phyloP scores from a whole-genome alignment of 2,888 invertebrate genomes.

The Drosophila setosimentum region DNA sequence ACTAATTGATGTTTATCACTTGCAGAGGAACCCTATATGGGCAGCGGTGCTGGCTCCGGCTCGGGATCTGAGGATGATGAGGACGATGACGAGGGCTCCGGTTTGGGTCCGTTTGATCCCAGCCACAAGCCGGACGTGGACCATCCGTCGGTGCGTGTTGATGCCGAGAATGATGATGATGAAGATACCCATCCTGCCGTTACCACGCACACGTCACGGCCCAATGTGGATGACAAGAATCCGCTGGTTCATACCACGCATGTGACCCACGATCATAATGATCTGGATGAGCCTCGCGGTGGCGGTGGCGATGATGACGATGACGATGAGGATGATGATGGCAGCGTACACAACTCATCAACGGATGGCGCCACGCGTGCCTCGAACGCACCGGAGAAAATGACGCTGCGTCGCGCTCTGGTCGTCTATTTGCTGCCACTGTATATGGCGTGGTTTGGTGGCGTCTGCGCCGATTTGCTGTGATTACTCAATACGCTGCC shows the following conservation, averaged over 20 bases:
- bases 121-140: slow-evolving; percentile 82
- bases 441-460: slow-evolving; percentile 93
- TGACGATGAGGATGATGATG: slow-evolving; percentile 40
- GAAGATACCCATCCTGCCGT: slow-evolving; percentile 69
- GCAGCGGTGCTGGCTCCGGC: slow-evolving; percentile 91
- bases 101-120: slow-evolving; percentile 81
- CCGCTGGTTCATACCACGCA: slow-evolving; percentile 65
- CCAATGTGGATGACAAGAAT: slow-evolving; percentile 71
- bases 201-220: slow-evolving; percentile 76
- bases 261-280: slow-evolving; percentile 66
- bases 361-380: slow-evolving; percentile 59
- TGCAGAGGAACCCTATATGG: slow-evolving; percentile 87
- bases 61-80: slow-evolving; percentile 87
- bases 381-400: slow-evolving; percentile 69
- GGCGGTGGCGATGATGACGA: slow-evolving; percentile 51
- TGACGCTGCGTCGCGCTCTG: slow-evolving; percentile 85
- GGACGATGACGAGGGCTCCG: slow-evolving; percentile 83
- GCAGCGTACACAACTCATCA: slow-evolving; percentile 41
- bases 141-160: slow-evolving; percentile 77
- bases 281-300: slow-evolving; percentile 61
- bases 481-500: slow-evolving; percentile 86
- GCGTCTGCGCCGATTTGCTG: slow-evolving; percentile 92
- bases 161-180: slow-evolving; percentile 80
- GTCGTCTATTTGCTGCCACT: slow-evolving; percentile 92
- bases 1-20: not conserved